These are phyloP conservation scores for Hydrochoerus hydrochaeris DNA, from an alignment of 2,113 vertebrate genomes.

Conservation along the genomic window DNA sequence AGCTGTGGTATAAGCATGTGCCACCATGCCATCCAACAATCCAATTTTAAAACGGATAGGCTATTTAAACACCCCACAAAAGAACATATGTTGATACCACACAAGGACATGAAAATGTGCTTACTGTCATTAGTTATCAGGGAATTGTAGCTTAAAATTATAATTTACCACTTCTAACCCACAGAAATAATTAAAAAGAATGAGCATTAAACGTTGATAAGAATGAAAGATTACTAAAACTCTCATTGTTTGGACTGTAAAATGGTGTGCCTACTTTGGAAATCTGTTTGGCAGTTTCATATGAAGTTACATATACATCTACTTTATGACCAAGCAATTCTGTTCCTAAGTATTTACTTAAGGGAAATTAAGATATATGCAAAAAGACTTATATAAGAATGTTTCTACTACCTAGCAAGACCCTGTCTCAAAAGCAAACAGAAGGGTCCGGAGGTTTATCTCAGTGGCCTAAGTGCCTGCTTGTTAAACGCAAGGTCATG, in stretches of 20 bases:
- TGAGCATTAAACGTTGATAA: neutral
- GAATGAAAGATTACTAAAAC: neutral
- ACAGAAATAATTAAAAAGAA: neutral
- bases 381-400: slow-evolving; percentile 3
- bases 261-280: neutral
- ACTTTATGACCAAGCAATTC: slow-evolving; percentile 8
- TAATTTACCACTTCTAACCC: neutral
- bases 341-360: neutral
- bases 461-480: too few relatives aligned
- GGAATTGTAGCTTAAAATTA: slow-evolving; percentile 19
- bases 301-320: slow-evolving; percentile 10
- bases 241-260: neutral
- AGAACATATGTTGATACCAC: neutral
- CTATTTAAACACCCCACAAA: slow-evolving; percentile 9
- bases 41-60: neutral
- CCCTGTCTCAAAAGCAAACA: neutral
- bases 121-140: neutral
- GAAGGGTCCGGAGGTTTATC: too few relatives aligned
- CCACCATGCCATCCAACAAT: neutral
- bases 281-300: neutral
- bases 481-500: too few relatives aligned
- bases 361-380: slow-evolving; percentile 41
- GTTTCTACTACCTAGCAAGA: neutral
- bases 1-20: neutral
- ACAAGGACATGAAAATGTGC: neutral